A percentile compares a stretch with the other conserved stretches of the same genome.
Evolutionary conservation across 2,888 invertebrate species (phyloP).

Genomic region (Volucella inflata): DNA sequence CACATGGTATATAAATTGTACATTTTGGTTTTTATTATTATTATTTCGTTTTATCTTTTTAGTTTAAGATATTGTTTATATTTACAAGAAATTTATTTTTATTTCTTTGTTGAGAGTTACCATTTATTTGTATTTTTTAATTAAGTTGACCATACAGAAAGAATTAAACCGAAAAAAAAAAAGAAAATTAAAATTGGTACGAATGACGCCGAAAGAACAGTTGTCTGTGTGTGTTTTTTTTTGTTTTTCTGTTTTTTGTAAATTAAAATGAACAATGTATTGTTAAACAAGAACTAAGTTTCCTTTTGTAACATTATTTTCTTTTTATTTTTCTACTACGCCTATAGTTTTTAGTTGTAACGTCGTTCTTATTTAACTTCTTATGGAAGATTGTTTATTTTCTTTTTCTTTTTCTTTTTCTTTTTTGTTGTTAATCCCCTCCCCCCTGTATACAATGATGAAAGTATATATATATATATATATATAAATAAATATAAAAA

Average conservation of each 20-base stretch:
- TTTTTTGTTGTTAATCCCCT: conserved; percentile 52
- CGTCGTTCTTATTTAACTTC: conserved; percentile 53
- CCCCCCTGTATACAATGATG: conserved; percentile 59
- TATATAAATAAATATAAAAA: conserved; percentile 34
- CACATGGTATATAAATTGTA: conserved; percentile 67
- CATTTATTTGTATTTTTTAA: conserved; percentile 40
- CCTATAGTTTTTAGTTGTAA: conserved; percentile 21
- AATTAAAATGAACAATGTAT: conserved; percentile 18
- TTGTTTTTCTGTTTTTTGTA: conserved; percentile 53
- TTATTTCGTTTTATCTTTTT: conserved; percentile 36
- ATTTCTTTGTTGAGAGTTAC: conserved; percentile 54
- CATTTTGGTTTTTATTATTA: conserved; percentile 30
- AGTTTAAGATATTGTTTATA: conserved; percentile 59
- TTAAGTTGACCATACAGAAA: conserved; percentile 61
- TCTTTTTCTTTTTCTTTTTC: conserved; percentile 25
- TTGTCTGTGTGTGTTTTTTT: conserved; percentile 31
- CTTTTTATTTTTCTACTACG: conserved; percentile 26
- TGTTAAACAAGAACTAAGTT: conserved; percentile 50
- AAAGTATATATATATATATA: conserved; percentile 62
- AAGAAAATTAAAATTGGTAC: conserved; percentile 23
- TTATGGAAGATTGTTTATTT: conserved; percentile 1
- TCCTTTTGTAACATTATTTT: conserved; percentile 69
- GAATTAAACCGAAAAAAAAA: conserved; percentile 69
- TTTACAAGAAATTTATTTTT: conserved; percentile 4
- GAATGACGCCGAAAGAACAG: conserved; percentile 24